Percentiles rank a stretch among this genome's conserved stretches.
These are phyloP conservation scores for Acanthopagrus latus DNA, from an alignment of 2,797 vertebrate genomes.

Conservation along the genomic window DNA sequence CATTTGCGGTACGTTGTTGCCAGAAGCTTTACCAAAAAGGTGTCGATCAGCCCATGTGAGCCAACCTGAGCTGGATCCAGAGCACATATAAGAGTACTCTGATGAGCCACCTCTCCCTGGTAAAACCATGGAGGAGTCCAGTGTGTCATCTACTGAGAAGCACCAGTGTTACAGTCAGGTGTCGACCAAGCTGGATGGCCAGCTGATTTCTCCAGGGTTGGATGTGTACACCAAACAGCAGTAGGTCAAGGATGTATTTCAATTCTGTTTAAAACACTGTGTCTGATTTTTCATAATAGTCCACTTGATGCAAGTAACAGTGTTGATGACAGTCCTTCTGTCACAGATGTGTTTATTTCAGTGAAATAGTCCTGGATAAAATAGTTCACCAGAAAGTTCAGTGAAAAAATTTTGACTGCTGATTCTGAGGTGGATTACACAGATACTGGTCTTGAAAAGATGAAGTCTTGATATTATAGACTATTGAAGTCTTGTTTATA, in stretches of 20 bases:
- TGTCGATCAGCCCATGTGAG: conserved; percentile 1
- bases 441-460: no score
- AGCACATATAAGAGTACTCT: conserved; percentile 2
- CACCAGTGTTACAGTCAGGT: conserved; percentile 19
- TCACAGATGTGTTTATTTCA: no score
- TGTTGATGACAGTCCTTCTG: no score
- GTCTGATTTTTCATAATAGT: not conserved
- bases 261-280: not conserved
- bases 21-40: conserved; percentile 31
- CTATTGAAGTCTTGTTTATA: no score
- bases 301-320: no score
- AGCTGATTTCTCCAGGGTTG: conserved; percentile 9
- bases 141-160: not conserved
- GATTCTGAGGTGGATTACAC: no score
- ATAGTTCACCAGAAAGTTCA: no score
- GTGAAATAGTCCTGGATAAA: no score
- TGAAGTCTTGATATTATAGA: no score
- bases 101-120: conserved; percentile 41
- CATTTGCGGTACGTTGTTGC: conserved; percentile 17
- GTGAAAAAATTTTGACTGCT: no score
- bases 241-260: conserved; percentile 9
- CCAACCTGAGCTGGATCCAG: conserved; percentile 1
- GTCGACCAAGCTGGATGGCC: conserved; percentile 9
- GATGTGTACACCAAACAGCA: conserved; percentile 30
- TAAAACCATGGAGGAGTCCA: conserved; percentile 35